phyloP scores from a whole-genome alignment of 2,888 invertebrate species.

The Drosophila cognata region DNA sequence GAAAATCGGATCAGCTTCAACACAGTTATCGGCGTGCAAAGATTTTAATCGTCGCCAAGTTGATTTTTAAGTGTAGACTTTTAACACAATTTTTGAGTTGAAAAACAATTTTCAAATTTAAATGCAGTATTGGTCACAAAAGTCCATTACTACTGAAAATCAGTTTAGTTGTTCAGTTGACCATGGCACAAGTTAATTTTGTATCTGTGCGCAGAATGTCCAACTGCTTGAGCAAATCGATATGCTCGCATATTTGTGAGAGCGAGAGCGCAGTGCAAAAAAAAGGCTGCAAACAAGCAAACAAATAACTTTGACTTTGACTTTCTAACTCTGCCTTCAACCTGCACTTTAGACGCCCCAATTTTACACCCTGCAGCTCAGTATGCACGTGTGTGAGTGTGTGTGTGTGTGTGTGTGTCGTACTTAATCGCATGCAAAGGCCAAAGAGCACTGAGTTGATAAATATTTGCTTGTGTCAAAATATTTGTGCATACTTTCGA shows the following conservation, averaged over 20 bases:
- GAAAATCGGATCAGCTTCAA: not conserved
- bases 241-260: constrained; percentile 12
- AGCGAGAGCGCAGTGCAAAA: constrained; percentile 3
- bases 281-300: constrained; percentile 55
- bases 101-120: not conserved
- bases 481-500: constrained; percentile 69
- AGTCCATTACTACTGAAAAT: not conserved
- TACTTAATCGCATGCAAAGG: constrained; percentile 60
- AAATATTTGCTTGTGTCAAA: constrained; percentile 73
- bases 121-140: not conserved
- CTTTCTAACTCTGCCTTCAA: constrained; percentile 60
- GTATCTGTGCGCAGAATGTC: not conserved
- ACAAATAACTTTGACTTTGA: constrained; percentile 75
- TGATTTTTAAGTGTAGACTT: too few species aligned
- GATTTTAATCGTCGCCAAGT: too few species aligned
- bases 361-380: not conserved
- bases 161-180: not conserved
- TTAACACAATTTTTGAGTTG: too few species aligned
- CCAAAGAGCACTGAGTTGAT: constrained; percentile 67
- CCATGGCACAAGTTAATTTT: not conserved
- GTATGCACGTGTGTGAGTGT: not conserved
- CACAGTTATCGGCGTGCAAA: not conserved
- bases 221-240: constrained; percentile 1
- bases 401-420: constrained; percentile 1
- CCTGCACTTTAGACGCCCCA: constrained; percentile 31